These are phyloP conservation scores for Aphidoletes aphidimyza DNA, from an alignment of 2,888 invertebrate species.

Conservation along the genomic window DNA sequence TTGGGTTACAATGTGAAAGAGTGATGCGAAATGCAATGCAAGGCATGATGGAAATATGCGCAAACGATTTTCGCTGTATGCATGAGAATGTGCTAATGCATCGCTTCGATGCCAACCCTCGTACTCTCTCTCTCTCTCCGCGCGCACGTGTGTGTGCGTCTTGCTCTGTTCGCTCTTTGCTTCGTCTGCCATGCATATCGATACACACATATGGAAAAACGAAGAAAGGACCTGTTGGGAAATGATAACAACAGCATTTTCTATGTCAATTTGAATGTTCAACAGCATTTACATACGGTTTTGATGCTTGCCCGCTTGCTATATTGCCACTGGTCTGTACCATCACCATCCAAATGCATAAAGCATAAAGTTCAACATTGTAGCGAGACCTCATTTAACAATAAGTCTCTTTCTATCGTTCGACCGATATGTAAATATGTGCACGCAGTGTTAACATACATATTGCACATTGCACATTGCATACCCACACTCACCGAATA, in stretches of 20 bases:
- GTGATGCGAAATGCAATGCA: too few relatives aligned
- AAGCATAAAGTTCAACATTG: conserved; percentile 51
- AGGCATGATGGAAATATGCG: neutral
- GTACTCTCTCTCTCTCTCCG: too few relatives aligned
- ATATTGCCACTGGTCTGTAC: too few relatives aligned
- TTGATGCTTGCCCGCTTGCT: neutral
- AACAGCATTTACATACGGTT: conserved; percentile 31
- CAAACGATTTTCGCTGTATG: neutral
- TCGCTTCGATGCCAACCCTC: too few relatives aligned
- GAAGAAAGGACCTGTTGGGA: conserved; percentile 42
- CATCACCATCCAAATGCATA: conserved; percentile 27
- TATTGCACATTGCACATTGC: neutral
- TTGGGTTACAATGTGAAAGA: conserved; percentile 15
- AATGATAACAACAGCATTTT: conserved; percentile 51
- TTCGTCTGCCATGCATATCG: conserved; percentile 6
- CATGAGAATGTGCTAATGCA: conserved; percentile 28
- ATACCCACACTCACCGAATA: neutral
- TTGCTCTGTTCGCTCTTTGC: too few relatives aligned
- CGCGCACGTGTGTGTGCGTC: too few relatives aligned
- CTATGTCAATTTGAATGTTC: conserved; percentile 42
- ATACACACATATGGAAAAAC: neutral
- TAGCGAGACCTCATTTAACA: conserved; percentile 43
- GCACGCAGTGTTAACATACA: conserved; percentile 16
- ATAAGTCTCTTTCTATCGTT: conserved; percentile 9
- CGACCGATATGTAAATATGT: conserved; percentile 49